phyloP scores from a whole-genome alignment of 2,888 invertebrate genomes.

The Philonicus albiceps region DNA sequence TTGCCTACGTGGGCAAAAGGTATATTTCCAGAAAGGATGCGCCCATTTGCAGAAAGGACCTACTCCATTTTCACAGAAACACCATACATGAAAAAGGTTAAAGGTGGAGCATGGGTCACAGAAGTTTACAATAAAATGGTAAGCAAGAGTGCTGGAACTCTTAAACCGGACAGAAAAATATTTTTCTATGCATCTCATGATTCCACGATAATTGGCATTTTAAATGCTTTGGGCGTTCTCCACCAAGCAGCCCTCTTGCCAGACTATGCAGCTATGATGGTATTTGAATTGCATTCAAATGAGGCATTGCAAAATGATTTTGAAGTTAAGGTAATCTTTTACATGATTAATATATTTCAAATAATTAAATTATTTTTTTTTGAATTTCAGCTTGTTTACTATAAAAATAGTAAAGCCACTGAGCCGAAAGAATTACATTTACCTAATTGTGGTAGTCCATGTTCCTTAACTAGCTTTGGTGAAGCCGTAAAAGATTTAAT shows the following conservation, averaged over 20 bases:
- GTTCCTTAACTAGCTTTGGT: constrained; percentile 68
- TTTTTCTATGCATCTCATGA: constrained; percentile 84
- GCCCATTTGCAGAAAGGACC: constrained; percentile 72
- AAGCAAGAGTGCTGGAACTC: constrained; percentile 62
- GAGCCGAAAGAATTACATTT: constrained; percentile 68
- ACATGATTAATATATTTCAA: background rate
- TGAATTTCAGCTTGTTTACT: constrained; percentile 71
- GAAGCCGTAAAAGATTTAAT: constrained; percentile 67
- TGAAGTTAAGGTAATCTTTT: constrained; percentile 69
- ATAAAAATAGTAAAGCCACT: constrained; percentile 69
- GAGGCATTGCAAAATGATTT: constrained; percentile 60
- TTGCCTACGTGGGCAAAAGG: constrained; percentile 79
- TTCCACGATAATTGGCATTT: constrained; percentile 77
- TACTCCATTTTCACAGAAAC: constrained; percentile 76
- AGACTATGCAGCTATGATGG: constrained; percentile 77
- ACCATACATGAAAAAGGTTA: constrained; percentile 73
- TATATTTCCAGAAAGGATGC: constrained; percentile 74
- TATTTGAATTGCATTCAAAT: constrained; percentile 75
- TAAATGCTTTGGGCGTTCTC: constrained; percentile 75
- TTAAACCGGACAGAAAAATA: constrained; percentile 67
- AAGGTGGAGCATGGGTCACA: constrained; percentile 76
- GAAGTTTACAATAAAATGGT: constrained; percentile 73
- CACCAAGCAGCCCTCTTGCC: constrained; percentile 71
- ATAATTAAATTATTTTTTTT: constrained; percentile 33
- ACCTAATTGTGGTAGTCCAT: constrained; percentile 72